A percentile compares a stretch with the other conserved stretches of the same genome.
phyloP scores from a whole-genome alignment of 2,113 vertebrate genomes.

The Sebastes fasciatus region DNA sequence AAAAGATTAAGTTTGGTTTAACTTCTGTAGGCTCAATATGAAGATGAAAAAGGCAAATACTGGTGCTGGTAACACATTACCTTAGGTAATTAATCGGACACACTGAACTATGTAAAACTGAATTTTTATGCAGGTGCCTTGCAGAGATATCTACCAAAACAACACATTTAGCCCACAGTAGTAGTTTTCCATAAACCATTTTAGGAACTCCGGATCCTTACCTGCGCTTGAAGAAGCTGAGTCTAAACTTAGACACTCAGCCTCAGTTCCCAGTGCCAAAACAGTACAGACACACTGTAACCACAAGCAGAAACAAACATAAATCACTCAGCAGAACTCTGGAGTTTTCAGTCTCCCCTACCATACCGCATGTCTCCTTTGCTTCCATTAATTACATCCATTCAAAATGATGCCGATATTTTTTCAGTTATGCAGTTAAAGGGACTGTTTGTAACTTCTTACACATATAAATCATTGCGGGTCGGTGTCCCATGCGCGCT shows the following conservation, averaged over 20 bases:
- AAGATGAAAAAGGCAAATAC: neutral
- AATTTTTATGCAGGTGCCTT: neutral
- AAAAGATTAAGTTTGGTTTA: neutral
- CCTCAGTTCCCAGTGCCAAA: neutral
- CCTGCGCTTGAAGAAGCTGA: neutral
- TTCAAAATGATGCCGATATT: neutral
- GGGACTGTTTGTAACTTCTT: too few species aligned
- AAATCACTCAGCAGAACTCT: neutral
- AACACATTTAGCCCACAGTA: constrained; percentile 8
- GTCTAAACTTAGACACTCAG: constrained; percentile 13
- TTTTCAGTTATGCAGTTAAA: neutral
- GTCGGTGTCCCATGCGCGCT: too few species aligned
- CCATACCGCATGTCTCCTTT: constrained; percentile 18
- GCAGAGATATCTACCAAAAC: constrained; percentile 7
- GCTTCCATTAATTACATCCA: constrained; percentile 15
- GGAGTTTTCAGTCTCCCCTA: neutral
- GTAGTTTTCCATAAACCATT: constrained; percentile 5
- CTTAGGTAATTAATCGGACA: neutral
- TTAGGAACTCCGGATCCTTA: constrained; percentile 1
- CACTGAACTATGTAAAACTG: neutral
- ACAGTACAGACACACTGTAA: neutral
- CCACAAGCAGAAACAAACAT: neutral
- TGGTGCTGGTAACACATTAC: neutral
- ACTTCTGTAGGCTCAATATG: neutral
- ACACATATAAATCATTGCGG: too few species aligned